Evolutionary conservation across 2,888 invertebrate species (phyloP).

Genomic region (Ormyrus rosae): DNA sequence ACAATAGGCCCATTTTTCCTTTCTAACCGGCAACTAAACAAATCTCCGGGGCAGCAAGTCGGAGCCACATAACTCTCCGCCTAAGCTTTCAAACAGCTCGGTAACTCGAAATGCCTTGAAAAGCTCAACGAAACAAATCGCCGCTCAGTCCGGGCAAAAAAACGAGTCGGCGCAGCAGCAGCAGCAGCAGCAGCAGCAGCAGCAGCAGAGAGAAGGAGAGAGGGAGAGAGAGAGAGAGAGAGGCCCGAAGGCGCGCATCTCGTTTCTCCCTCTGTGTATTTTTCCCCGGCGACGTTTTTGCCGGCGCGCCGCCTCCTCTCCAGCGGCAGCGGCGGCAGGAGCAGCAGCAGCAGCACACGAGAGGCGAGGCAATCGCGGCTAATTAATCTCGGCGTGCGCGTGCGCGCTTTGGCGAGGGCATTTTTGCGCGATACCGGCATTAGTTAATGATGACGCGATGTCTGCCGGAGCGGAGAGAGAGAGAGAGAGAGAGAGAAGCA

Average conservation of each 20-base stretch:
- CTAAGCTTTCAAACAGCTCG: neutral
- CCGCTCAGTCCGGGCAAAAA: neutral
- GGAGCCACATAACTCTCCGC: neutral
- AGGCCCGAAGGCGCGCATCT: neutral
- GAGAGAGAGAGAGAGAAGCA: neutral
- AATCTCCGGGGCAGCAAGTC: neutral
- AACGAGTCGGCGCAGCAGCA: neutral
- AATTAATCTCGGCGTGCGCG: conserved; percentile 53
- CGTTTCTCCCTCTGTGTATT: neutral
- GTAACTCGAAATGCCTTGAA: neutral
- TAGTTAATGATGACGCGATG: conserved; percentile 56
- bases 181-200: neutral
- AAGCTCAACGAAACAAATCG: conserved; percentile 8
- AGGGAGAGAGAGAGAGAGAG: too few species aligned
- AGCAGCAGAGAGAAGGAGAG: too few species aligned
- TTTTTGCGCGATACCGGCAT: conserved; percentile 28
- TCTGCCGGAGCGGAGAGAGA: conserved; percentile 17
- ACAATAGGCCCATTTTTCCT: too few species aligned
- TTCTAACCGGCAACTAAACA: too few species aligned
- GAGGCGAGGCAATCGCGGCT: conserved; percentile 47
- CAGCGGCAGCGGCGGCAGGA: neutral
- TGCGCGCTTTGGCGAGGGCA: conserved; percentile 33
- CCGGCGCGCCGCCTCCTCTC: neutral
- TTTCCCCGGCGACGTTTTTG: neutral
- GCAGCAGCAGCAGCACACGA: too few species aligned